phyloP scores from a whole-genome alignment of 2,888 invertebrate species.

The Linnaemya tessellans region DNA sequence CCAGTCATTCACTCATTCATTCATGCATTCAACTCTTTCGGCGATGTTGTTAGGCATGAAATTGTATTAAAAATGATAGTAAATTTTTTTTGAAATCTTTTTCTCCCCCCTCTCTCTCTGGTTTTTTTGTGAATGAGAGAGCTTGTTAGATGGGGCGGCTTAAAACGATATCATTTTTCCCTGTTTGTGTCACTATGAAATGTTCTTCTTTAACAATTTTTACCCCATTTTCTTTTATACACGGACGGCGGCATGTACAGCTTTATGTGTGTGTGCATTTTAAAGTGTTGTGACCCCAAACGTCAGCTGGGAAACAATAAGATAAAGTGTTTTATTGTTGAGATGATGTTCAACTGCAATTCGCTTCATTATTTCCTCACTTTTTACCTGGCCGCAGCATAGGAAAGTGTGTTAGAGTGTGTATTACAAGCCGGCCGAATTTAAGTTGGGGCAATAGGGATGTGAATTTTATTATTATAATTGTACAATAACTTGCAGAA shows the following conservation, averaged over 20 bases:
- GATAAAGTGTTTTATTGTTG: slow-evolving; percentile 63
- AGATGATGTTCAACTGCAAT: slow-evolving; percentile 30
- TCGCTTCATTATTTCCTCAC: background rate
- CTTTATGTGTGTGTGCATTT: slow-evolving; percentile 56
- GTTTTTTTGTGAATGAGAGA: background rate
- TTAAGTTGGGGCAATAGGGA: background rate
- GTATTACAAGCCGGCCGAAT: background rate
- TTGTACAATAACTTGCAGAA: no score
- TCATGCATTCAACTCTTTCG: slow-evolving; percentile 15
- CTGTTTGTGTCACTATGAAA: slow-evolving; percentile 19
- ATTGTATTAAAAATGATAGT: slow-evolving; percentile 38
- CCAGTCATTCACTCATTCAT: slow-evolving; percentile 36
- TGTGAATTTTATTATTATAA: no score
- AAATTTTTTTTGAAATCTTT: background rate
- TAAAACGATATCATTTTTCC: slow-evolving; percentile 27
- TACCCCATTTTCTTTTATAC: slow-evolving; percentile 15
- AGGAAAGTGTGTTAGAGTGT: background rate
- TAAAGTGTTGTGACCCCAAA: slow-evolving; percentile 72
- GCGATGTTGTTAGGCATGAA: slow-evolving; percentile 24
- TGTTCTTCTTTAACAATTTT: slow-evolving; percentile 19
- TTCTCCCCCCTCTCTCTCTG: no score
- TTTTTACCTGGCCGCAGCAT: background rate
- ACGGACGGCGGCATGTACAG: background rate
- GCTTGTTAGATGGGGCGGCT: slow-evolving; percentile 33
- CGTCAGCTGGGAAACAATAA: slow-evolving; percentile 61